Percentiles rank a stretch among this genome's conserved stretches.
phyloP scores from a whole-genome alignment of 2,113 vertebrate genomes.

The Candoia aspera region DNA sequence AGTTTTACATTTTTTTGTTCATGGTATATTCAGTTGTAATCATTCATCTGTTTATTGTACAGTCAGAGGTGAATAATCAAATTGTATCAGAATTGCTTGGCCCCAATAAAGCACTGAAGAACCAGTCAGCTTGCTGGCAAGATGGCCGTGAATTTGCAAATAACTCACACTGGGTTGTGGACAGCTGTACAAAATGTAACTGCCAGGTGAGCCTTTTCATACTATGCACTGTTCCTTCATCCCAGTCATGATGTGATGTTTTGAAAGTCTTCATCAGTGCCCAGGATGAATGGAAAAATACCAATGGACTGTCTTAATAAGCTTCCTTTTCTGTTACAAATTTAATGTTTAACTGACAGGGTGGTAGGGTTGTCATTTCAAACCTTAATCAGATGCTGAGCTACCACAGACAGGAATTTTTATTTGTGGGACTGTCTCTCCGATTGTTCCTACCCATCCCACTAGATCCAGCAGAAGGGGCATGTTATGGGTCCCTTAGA shows the following conservation, averaged over 20 bases:
- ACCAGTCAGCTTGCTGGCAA: constrained; percentile 93
- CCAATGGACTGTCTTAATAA: neutral
- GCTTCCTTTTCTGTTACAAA: neutral
- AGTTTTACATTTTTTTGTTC: neutral
- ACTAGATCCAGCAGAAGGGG: neutral
- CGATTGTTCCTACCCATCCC: neutral
- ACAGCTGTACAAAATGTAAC: constrained; percentile 94
- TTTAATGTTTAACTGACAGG: too few species aligned
- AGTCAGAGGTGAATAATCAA: constrained; percentile 91
- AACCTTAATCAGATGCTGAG: neutral
- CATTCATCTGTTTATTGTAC: constrained; percentile 44
- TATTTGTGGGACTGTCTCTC: neutral
- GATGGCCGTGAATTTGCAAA: constrained; percentile 93
- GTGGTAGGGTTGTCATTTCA: neutral
- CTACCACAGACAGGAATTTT: neutral
- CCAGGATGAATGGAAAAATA: neutral
- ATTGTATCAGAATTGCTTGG: constrained; percentile 90
- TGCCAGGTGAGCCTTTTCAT: constrained; percentile 83
- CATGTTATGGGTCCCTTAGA: neutral
- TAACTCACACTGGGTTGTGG: constrained; percentile 95
- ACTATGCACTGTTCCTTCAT: neutral
- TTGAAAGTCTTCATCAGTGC: neutral
- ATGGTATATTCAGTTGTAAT: neutral
- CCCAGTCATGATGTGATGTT: neutral
- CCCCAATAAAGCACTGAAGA: constrained; percentile 83